These are phyloP conservation scores for Astreopora myriophthalma DNA, from an alignment of 64 coral and sea anemone genomes.

Conservation along the genomic window DNA sequence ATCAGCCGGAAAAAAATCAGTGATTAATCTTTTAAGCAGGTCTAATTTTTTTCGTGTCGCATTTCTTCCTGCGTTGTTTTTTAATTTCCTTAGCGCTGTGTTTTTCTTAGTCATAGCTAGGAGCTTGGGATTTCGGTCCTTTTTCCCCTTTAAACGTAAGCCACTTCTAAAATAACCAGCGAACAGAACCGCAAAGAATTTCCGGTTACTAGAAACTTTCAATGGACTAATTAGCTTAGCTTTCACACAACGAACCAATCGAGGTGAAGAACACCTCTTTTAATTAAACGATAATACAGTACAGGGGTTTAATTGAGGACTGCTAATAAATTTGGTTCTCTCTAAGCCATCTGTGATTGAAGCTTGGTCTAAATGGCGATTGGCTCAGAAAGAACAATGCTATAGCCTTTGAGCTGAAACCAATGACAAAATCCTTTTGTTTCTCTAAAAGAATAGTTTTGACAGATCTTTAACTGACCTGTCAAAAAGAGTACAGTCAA, in stretches of 20 bases:
- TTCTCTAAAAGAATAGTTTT: neutral
- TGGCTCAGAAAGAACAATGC: neutral
- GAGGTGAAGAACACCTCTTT: neutral
- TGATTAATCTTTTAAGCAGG: neutral
- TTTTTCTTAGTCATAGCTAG: neutral
- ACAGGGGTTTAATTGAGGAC: neutral
- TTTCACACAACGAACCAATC: conserved; percentile 5
- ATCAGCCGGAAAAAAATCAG: neutral
- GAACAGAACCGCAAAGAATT: conserved; percentile 31
- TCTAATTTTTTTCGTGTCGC: neutral
- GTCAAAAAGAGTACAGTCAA: conserved; percentile 13
- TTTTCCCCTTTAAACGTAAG: neutral
- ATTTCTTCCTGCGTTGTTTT: neutral
- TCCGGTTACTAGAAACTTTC: conserved; percentile 22
- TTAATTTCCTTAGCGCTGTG: neutral
- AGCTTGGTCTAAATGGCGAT: neutral
- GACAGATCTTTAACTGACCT: conserved; percentile 15
- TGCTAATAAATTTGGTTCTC: neutral
- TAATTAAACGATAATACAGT: neutral
- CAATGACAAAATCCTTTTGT: conserved; percentile 17
- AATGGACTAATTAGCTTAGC: conserved; percentile 9
- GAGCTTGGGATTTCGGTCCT: neutral
- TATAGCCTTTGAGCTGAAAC: neutral
- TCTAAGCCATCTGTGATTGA: neutral
- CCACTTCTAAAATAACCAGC: neutral